A percentile compares a stretch with the other conserved stretches of the same genome.
Conservation (phyloP, 2,888 invertebrate species). For the Amphimallon solstitiale region DNA sequence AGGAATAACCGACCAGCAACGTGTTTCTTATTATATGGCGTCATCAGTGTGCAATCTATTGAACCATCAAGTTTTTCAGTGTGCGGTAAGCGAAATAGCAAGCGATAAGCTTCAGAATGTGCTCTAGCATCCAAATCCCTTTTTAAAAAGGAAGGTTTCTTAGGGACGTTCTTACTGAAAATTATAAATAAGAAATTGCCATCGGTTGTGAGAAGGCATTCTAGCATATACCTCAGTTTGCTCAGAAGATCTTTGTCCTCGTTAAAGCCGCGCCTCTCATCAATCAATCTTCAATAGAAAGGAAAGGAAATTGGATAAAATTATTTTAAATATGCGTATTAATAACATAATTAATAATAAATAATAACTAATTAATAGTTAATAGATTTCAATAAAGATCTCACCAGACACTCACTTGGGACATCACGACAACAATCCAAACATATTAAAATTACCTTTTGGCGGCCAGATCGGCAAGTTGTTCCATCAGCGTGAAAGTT, state of each 20-base stretch:
- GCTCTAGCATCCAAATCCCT: constrained; percentile 94
- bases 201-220: constrained; percentile 10
- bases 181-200: constrained; percentile 27
- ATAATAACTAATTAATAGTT: too few relatives aligned
- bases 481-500: constrained; percentile 92
- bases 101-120: constrained; percentile 90
- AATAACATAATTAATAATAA: too few relatives aligned
- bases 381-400: too few relatives aligned
- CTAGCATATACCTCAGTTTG: constrained; percentile 73
- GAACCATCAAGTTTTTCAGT: constrained; percentile 94
- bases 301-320: constrained; percentile 39
- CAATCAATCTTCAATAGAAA: constrained; percentile 76
- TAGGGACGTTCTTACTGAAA: constrained; percentile 83
- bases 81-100: constrained; percentile 86
- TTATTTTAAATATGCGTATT: too few relatives aligned
- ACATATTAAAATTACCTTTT: constrained; percentile 69
- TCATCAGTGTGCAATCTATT: constrained; percentile 91
- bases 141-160: constrained; percentile 91
- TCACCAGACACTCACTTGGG: too few relatives aligned
- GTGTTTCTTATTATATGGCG: constrained; percentile 92
- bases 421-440: too few relatives aligned
- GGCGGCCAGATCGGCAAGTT: constrained; percentile 96
- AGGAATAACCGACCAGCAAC: constrained; percentile 90
- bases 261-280: constrained; percentile 90
- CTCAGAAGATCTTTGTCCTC: constrained; percentile 87